Percentiles rank a stretch among this genome's conserved stretches.
Conservation (phyloP, 2,113 vertebrate species). For the Suncus etruscus region DNA sequence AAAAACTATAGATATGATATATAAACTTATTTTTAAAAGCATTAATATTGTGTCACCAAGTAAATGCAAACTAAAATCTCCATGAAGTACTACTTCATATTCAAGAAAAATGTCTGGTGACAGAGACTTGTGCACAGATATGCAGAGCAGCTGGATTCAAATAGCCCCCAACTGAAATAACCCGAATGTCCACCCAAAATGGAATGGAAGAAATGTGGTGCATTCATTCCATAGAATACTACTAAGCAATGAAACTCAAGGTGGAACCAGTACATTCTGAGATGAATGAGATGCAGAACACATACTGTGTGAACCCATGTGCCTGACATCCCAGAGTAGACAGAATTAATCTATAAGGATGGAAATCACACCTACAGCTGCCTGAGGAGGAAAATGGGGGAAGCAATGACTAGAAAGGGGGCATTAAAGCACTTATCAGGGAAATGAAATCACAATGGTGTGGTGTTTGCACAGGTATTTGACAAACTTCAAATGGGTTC, state of each 20-base stretch:
- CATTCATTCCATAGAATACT: neutral
- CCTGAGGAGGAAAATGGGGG: neutral
- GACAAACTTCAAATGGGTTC: neutral
- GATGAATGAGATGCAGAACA: neutral
- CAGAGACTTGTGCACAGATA: neutral
- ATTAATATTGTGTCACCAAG: neutral
- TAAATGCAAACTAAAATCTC: constrained; percentile 54
- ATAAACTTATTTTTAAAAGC: neutral
- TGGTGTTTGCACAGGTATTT: neutral
- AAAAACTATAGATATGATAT: neutral
- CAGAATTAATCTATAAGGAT: neutral
- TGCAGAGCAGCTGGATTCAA: neutral
- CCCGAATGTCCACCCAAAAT: neutral
- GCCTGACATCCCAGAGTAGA: neutral
- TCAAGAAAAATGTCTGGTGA: neutral
- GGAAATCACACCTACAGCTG: neutral
- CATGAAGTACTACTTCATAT: neutral
- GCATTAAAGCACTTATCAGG: neutral
- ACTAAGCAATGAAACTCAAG: neutral
- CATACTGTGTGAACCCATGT: neutral
- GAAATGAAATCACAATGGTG: neutral
- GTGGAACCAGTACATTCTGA: too few relatives aligned
- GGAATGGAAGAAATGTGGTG: constrained; percentile 7
- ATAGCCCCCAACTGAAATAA: neutral
- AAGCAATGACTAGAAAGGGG: neutral